phyloP scores from a whole-genome alignment of 1,140 invertebrate species.

The Ruditapes philippinarum region DNA sequence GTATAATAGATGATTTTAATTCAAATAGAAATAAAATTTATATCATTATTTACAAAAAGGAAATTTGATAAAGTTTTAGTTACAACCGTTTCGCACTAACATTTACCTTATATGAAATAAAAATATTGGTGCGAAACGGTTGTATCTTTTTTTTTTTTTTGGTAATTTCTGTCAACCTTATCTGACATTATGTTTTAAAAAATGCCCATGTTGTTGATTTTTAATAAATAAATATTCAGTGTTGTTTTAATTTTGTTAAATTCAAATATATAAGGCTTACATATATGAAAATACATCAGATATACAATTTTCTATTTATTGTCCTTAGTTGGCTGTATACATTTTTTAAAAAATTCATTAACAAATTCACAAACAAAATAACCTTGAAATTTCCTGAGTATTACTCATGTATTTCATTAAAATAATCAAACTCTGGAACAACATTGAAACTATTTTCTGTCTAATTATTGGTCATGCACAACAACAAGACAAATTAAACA shows the following conservation, averaged over 20 bases:
- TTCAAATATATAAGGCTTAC: not conserved
- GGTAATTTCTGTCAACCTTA: not conserved
- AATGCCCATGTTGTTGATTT: not conserved
- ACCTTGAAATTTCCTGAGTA: too few species aligned
- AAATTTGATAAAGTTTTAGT: not conserved
- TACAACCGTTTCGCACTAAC: conserved; percentile 10
- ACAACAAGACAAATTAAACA: too few species aligned
- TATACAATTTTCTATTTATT: not conserved
- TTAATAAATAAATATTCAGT: not conserved
- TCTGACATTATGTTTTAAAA: not conserved
- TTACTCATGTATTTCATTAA: too few species aligned
- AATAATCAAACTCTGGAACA: too few species aligned
- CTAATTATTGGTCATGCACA: too few species aligned
- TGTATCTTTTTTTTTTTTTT: not conserved
- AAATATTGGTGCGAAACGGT: not conserved
- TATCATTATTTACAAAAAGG: too few species aligned
- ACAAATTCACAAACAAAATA: too few species aligned
- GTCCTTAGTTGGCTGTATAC: too few species aligned
- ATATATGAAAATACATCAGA: not conserved
- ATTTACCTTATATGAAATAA: not conserved
- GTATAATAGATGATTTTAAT: too few species aligned
- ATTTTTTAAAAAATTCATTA: too few species aligned
- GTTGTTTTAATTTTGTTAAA: not conserved
- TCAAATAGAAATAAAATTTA: too few species aligned
- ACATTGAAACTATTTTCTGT: too few species aligned